Base-by-base conservation (phyloP, 1,140 invertebrate species). In the Lysiphlebus fabarum region DNA sequence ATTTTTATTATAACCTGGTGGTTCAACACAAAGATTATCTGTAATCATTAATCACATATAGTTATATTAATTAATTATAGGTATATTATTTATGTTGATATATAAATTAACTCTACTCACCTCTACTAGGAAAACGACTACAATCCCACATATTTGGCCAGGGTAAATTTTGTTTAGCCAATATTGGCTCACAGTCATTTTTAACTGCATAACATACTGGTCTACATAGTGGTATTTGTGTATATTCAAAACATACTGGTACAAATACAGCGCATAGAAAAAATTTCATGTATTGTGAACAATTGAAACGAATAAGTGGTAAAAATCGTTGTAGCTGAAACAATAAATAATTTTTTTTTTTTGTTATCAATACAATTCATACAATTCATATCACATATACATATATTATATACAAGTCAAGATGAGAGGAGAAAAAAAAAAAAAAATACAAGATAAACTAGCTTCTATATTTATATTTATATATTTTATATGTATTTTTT, bases 181-280 rank as follows among this genome's bases (percentile, higher is more conserved):
- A 78, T 9, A 91, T 86, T 0, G 89, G 85, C 51, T 87, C 81
- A 78, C 94, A 97, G 58, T 90, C 86, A 45, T 82, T 81, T 60
- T 85, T 83, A 1, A 95, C 92, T 44, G 86, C 87, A 66, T 93
- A 86, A 78, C 93, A 96, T 45, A 95, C 83, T 4, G 88, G 86
- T 63, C 90, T 85, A 80, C 94, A 96, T 5, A 91, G 91, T 50
- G 90, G 90, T 60, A 97, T 92, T 26, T 91, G 89, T 65, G 87
- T 86, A 70, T 94, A 89, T 68, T 92, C 90, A 7, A 92, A 93
- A 79, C 94, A 97, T 78, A 96, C 90, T 40, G 94, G 94, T 11
- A 92, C 90, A 72, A 95, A 93, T 7, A 93, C 90, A 36, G 92
- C 91, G 79, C 94, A 97, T 37, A 97, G 83, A 75, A 97, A 92